Evolutionary conservation across 2,888 invertebrate genomes (phyloP).

Genomic region (Sympetrum striolatum): DNA sequence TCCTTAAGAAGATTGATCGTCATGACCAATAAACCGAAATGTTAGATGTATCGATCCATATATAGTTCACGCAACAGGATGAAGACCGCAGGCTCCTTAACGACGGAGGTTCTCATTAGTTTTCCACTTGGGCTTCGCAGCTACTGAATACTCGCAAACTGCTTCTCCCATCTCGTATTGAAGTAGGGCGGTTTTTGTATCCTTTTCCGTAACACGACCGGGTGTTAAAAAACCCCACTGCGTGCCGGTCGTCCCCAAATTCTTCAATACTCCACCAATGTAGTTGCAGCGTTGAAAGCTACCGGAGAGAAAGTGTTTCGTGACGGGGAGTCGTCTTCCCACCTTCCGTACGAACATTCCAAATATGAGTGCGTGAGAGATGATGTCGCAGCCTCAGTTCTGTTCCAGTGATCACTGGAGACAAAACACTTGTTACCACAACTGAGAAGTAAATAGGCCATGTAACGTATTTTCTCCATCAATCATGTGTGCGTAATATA

Average conservation of each 20-base stretch:
- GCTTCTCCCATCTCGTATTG: background rate
- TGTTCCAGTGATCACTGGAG: background rate
- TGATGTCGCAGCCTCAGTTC: background rate
- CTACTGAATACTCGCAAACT: background rate
- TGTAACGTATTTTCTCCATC: slow-evolving; percentile 25
- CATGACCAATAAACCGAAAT: background rate
- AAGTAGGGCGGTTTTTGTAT: background rate
- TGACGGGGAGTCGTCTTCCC: background rate
- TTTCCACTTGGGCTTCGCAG: background rate
- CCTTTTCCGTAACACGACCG: background rate
- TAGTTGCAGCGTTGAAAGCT: background rate
- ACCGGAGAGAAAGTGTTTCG: background rate
- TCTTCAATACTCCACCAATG: background rate
- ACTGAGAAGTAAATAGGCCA: slow-evolving; percentile 17
- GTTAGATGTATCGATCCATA: background rate
- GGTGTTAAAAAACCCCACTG: background rate
- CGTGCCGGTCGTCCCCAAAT: background rate
- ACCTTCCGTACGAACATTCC: background rate
- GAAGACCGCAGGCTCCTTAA: background rate
- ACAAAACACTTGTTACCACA: background rate
- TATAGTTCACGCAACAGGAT: background rate
- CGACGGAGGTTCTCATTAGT: background rate
- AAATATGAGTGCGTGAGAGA: background rate
- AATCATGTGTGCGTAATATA: slow-evolving; percentile 13
- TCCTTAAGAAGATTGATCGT: background rate